Conservation (phyloP, 1,140 invertebrate genomes). For the Caenorhabditis briggsae region DNA sequence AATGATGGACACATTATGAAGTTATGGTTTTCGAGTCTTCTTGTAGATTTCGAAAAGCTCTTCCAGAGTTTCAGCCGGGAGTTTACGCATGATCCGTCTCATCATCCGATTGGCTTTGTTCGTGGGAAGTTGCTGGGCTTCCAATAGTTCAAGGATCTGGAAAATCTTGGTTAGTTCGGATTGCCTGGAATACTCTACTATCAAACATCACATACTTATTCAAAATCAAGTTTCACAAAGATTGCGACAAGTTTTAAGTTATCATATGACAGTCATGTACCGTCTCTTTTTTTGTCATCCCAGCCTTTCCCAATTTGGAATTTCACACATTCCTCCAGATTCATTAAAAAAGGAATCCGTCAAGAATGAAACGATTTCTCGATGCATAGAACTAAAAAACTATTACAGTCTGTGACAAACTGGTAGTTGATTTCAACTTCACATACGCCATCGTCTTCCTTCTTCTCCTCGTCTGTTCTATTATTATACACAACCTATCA, state of each 20-base stretch:
- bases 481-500: conserved; percentile 3
- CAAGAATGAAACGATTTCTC: too few species aligned
- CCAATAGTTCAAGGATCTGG: conserved; percentile 22
- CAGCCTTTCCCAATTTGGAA: too few species aligned
- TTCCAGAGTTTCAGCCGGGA: conserved; percentile 18
- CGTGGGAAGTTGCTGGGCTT: conserved; percentile 18
- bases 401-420: background rate
- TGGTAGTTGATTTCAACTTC: background rate
- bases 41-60: conserved; percentile 29
- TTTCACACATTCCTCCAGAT: background rate
- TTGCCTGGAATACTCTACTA: too few species aligned
- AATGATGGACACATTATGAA: background rate
- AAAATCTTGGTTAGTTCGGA: background rate
- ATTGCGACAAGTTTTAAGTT: too few species aligned
- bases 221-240: too few species aligned
- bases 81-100: conserved; percentile 34
- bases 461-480: background rate
- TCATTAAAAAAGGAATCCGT: background rate
- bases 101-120: conserved; percentile 44
- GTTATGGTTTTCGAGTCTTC: conserved; percentile 9
- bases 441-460: background rate
- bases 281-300: too few species aligned
- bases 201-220: too few species aligned
- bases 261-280: too few species aligned
- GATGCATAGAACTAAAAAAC: background rate